phyloP scores from a whole-genome alignment of 2,797 vertebrate species.

The Gambusia yucatana region DNA sequence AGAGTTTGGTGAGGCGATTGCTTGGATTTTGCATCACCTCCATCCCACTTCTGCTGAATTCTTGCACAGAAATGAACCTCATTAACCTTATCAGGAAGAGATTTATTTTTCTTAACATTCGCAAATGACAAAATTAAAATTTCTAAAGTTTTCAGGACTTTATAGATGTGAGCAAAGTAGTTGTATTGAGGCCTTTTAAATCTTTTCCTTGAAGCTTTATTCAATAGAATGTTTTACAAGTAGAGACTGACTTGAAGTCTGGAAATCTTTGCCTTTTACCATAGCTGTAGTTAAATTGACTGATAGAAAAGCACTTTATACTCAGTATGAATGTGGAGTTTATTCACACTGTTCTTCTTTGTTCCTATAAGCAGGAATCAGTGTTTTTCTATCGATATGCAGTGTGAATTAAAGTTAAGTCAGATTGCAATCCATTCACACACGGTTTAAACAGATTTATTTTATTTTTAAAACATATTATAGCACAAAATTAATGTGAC shows the following conservation, averaged over 20 bases:
- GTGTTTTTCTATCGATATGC: too few species aligned
- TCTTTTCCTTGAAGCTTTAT: background rate
- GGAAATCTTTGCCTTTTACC: background rate
- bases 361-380: too few species aligned
- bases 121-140: background rate
- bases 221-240: background rate
- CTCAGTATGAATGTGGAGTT: background rate
- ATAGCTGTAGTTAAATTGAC: background rate
- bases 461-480: background rate
- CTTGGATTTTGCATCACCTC: conserved; percentile 14
- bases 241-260: background rate
- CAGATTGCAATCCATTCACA: background rate
- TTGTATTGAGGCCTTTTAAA: background rate
- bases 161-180: background rate
- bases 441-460: background rate
- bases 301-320: background rate
- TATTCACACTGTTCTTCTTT: background rate
- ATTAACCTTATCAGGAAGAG: conserved; percentile 6
- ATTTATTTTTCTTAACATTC: background rate
- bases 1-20: conserved; percentile 42
- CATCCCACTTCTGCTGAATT: background rate
- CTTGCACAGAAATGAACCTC: background rate
- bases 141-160: background rate
- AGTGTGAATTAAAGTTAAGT: background rate
- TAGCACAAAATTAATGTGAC: background rate